phyloP scores from a whole-genome alignment of 1,140 invertebrate genomes.

The Trachelipus rathkii region DNA sequence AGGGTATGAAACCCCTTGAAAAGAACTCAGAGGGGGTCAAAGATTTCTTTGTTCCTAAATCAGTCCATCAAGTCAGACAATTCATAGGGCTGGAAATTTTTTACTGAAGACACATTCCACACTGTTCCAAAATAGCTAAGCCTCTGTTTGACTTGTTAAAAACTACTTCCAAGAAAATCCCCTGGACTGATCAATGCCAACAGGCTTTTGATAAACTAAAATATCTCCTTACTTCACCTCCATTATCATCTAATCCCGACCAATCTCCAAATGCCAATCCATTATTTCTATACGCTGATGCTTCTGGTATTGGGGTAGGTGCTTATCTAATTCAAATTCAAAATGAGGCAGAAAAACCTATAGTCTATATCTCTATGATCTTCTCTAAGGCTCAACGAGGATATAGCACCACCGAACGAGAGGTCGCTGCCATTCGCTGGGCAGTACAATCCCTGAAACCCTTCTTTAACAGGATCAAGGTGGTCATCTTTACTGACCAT shows the following conservation, averaged over 20 bases:
- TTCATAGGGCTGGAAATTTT: too few species aligned
- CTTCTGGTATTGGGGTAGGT: not conserved
- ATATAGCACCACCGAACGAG: not conserved
- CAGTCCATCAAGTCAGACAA: not conserved
- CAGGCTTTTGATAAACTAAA: too few species aligned
- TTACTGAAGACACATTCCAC: not conserved
- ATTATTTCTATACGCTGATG: not conserved
- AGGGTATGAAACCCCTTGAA: not conserved
- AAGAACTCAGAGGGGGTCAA: not conserved
- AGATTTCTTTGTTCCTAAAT: not conserved
- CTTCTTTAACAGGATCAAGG: not conserved
- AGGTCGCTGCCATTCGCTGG: not conserved
- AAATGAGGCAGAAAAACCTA: not conserved
- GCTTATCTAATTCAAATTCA: not conserved
- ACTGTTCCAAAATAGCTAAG: not conserved
- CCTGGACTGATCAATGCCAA: too few species aligned
- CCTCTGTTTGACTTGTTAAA: not conserved
- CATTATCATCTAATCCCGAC: not conserved
- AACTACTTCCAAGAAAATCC: too few species aligned
- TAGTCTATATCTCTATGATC: not conserved
- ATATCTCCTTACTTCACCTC: too few species aligned
- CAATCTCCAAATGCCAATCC: not conserved
- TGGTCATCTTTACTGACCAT: constrained; percentile 8
- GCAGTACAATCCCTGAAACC: not conserved
- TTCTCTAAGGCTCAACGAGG: not conserved